These are phyloP conservation scores for Vipera ursinii DNA, from an alignment of 2,797 vertebrate species.

Conservation along the genomic window DNA sequence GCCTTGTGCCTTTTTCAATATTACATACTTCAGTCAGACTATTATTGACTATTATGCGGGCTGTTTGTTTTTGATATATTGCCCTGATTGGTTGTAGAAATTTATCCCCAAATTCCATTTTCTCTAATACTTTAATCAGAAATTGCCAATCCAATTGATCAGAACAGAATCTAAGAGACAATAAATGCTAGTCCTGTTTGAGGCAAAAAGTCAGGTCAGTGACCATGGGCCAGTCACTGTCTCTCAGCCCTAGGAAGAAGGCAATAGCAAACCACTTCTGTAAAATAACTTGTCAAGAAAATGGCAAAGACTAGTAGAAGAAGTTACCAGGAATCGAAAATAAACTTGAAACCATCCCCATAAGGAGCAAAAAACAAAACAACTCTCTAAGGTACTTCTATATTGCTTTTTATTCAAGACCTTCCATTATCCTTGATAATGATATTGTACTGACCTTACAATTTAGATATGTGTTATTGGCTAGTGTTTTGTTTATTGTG, in stretches of 20 bases:
- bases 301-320: not conserved
- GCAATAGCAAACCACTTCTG: not conserved
- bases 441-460: not conserved
- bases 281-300: not conserved
- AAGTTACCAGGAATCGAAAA: not conserved
- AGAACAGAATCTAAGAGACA: not conserved
- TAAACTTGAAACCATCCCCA: not conserved
- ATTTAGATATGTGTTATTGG: not conserved
- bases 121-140: too few species aligned
- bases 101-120: too few species aligned
- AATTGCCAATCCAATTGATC: too few species aligned
- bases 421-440: slow-evolving; percentile 19
- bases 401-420: slow-evolving; percentile 21
- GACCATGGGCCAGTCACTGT: not conserved
- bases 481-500: not conserved
- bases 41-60: too few species aligned
- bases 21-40: too few species aligned
- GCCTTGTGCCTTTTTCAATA: too few species aligned
- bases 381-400: not conserved
- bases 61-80: too few species aligned
- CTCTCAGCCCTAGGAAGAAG: not conserved
- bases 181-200: not conserved
- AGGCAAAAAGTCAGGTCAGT: not conserved
- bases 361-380: not conserved
- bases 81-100: too few species aligned